phyloP scores from a whole-genome alignment of 2,797 vertebrate species.

The Hyperoplus immaculatus region DNA sequence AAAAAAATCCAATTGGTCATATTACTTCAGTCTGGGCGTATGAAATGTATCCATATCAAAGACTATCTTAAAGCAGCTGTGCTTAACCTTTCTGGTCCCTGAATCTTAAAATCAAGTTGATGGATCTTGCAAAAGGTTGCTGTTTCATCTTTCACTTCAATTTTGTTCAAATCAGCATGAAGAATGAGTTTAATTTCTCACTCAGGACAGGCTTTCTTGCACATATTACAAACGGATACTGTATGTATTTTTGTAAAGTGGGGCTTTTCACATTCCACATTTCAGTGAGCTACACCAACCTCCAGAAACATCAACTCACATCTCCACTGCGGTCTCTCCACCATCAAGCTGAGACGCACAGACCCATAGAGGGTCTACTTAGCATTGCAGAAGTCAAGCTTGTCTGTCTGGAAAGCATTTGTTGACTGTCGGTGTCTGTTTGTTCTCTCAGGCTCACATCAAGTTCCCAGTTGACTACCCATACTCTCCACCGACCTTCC shows the following conservation, averaged over 20 bases:
- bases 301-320: background rate
- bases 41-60: background rate
- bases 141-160: slow-evolving; percentile 12
- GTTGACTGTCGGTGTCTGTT: slow-evolving; percentile 34
- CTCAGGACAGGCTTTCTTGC: background rate
- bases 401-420: slow-evolving; percentile 6
- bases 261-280: background rate
- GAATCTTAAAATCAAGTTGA: background rate
- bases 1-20: background rate
- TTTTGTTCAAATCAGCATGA: slow-evolving; percentile 3
- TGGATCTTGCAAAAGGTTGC: background rate
- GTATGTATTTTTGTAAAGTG: no score
- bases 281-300: no score
- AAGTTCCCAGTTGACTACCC: slow-evolving; percentile 99
- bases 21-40: background rate
- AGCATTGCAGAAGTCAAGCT: background rate
- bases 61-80: background rate
- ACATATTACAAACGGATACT: background rate
- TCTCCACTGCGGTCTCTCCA: background rate
- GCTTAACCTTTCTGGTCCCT: background rate
- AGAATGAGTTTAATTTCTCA: slow-evolving; percentile 1
- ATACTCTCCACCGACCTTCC: slow-evolving; percentile 98
- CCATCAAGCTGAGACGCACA: background rate
- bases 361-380: background rate
- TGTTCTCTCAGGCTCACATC: slow-evolving; percentile 93